phyloP scores from a whole-genome alignment of 2,888 invertebrate species.

The Tetheella fluctuosa region DNA sequence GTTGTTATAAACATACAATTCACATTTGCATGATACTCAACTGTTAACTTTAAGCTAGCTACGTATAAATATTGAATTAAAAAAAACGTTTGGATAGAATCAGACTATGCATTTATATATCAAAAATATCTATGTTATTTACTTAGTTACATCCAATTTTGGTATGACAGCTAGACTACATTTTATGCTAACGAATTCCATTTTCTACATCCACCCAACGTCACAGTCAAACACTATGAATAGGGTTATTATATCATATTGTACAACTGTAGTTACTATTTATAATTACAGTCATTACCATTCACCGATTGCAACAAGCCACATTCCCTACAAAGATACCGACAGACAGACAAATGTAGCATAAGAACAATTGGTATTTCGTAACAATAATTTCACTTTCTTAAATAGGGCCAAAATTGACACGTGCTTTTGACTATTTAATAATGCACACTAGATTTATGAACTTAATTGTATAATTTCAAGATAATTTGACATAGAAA shows the following conservation, averaged over 20 bases:
- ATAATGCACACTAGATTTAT: not conserved
- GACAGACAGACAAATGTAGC: conserved; percentile 12
- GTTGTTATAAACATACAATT: too few relatives aligned
- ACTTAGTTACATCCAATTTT: not conserved
- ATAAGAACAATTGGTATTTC: conserved; percentile 52
- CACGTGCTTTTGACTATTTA: conserved; percentile 41
- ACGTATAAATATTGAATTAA: too few relatives aligned
- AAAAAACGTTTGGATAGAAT: too few relatives aligned
- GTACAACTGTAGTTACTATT: not conserved
- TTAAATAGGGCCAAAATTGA: conserved; percentile 47
- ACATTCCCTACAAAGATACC: not conserved
- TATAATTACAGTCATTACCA: conserved; percentile 6
- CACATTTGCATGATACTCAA: too few relatives aligned
- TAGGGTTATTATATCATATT: not conserved
- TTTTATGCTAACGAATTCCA: not conserved
- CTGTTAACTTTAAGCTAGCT: too few relatives aligned
- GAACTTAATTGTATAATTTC: not conserved
- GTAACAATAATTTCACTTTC: conserved; percentile 51
- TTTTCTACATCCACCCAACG: not conserved
- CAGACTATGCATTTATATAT: too few relatives aligned
- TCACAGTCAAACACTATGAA: not conserved
- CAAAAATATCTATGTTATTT: too few relatives aligned
- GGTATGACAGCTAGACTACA: not conserved
- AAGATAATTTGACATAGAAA: not conserved
- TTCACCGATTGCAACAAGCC: not conserved